Percentiles rank a stretch among this genome's conserved stretches.
These are phyloP conservation scores for Phrynosoma platyrhinos DNA, from an alignment of 2,113 vertebrate species.

Conservation along the genomic window DNA sequence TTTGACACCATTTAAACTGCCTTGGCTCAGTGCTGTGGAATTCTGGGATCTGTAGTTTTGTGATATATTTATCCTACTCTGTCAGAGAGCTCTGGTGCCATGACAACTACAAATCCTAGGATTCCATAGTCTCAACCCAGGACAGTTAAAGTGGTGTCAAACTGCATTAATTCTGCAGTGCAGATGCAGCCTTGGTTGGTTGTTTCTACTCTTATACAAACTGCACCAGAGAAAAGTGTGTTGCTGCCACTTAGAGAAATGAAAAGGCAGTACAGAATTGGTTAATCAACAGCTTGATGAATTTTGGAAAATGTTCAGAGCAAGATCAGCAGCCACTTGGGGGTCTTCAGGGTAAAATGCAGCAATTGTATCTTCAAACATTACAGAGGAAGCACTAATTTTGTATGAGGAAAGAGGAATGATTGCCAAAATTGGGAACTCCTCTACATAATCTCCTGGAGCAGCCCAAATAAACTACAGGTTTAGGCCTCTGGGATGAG, in stretches of 20 bases:
- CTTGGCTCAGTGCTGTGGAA: too few species aligned
- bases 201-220: neutral
- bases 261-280: neutral
- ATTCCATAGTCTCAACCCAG: too few species aligned
- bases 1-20: too few species aligned
- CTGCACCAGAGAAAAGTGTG: neutral
- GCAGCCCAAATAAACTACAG: slow-evolving; percentile 23
- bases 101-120: too few species aligned
- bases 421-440: slow-evolving; percentile 6
- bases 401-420: rapidly evolving
- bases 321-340: neutral
- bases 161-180: too few species aligned
- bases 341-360: neutral
- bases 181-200: neutral
- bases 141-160: too few species aligned
- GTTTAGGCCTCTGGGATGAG: slow-evolving; percentile 26
- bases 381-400: slow-evolving; percentile 13
- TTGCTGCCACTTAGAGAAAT: neutral
- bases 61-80: too few species aligned
- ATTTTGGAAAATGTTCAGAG: neutral
- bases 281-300: neutral
- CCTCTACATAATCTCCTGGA: neutral
- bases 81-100: too few species aligned
- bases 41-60: too few species aligned
- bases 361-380: neutral